These are phyloP conservation scores for Enteromius paludinosus DNA, from an alignment of 2,797 vertebrate genomes.

Conservation along the genomic window DNA sequence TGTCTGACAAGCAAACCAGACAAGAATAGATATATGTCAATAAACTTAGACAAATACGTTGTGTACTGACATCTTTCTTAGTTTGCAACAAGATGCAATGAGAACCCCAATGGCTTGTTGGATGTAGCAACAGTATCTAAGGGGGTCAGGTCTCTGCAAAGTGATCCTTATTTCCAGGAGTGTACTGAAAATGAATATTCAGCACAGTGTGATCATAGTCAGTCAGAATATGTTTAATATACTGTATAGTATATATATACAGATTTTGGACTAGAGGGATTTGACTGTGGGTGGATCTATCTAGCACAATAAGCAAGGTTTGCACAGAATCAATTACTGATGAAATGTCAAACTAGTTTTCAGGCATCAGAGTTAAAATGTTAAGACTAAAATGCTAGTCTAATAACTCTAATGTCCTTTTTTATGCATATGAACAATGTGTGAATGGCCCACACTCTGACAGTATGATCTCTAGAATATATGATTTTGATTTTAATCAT, in stretches of 20 bases:
- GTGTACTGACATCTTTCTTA: not conserved
- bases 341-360: constrained; percentile 12
- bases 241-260: not conserved
- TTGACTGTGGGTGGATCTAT: not conserved
- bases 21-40: no score
- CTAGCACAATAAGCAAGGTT: not conserved
- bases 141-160: no score
- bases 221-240: not conserved
- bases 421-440: constrained; percentile 12
- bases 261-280: not conserved
- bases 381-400: not conserved
- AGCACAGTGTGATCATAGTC: not conserved
- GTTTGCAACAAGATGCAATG: not conserved
- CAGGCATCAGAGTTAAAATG: not conserved
- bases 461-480: not conserved
- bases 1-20: no score
- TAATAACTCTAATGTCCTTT: not conserved
- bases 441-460: not conserved
- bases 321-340: constrained; percentile 9
- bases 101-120: not conserved
- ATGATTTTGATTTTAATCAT: constrained; percentile 2
- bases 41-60: not conserved
- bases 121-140: no score
- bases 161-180: not conserved
- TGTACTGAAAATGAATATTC: not conserved